phyloP scores from a whole-genome alignment of 2,888 invertebrate species.

The Myathropa florea region DNA sequence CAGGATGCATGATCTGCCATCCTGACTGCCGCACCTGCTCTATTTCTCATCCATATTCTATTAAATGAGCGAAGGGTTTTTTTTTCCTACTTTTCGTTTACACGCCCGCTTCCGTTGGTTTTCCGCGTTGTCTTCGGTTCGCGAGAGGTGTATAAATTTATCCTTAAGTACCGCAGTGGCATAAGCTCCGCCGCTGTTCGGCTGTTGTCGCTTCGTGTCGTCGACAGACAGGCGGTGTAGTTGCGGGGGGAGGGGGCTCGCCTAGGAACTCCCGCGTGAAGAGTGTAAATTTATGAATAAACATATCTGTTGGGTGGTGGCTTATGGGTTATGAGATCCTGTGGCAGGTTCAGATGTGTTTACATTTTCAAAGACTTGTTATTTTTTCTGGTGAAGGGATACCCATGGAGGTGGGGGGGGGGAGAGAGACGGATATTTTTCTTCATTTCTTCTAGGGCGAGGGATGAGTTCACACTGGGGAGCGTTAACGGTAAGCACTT shows the following conservation, averaged over 20 bases:
- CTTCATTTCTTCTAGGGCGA: background rate
- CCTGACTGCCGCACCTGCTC: constrained; percentile 57
- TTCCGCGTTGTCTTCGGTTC: background rate
- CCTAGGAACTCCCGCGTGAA: constrained; percentile 7
- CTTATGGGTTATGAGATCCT: constrained; percentile 54
- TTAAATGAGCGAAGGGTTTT: constrained; percentile 58
- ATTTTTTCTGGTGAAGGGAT: constrained; percentile 29
- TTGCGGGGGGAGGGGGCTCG: background rate
- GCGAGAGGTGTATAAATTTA: constrained; percentile 36
- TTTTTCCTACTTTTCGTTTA: background rate
- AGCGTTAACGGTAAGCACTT: background rate
- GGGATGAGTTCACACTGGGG: background rate
- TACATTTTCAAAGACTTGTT: constrained; percentile 50
- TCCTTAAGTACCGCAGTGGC: constrained; percentile 26
- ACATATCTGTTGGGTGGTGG: constrained; percentile 54
- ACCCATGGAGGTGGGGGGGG: constrained; percentile 7
- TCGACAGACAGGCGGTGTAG: constrained; percentile 48
- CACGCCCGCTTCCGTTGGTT: background rate
- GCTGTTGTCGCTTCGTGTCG: constrained; percentile 25
- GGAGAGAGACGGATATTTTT: constrained; percentile 14
- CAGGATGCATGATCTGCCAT: constrained; percentile 56
- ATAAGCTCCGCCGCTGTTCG: constrained; percentile 34
- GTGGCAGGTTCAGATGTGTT: constrained; percentile 53
- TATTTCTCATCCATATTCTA: constrained; percentile 70
- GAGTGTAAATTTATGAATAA: constrained; percentile 68